These are phyloP conservation scores for Cepaea nemoralis DNA, from an alignment of 1,140 invertebrate species.

Conservation along the genomic window DNA sequence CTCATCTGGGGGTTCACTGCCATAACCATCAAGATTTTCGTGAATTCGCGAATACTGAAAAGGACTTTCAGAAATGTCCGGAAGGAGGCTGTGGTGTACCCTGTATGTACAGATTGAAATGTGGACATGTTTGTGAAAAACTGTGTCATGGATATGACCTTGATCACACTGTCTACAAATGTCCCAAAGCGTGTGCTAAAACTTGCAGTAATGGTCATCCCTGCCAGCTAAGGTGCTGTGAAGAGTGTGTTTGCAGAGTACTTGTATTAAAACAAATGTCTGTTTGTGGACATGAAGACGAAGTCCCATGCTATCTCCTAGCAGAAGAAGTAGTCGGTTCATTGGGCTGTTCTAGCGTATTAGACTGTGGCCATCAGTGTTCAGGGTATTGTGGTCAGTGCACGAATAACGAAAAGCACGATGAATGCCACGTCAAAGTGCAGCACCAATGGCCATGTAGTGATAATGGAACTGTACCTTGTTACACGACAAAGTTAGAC, in stretches of 20 bases:
- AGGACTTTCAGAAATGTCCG: slow-evolving; percentile 40
- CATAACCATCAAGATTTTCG: slow-evolving; percentile 22
- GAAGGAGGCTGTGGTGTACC: slow-evolving; percentile 68
- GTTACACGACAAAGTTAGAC: no score
- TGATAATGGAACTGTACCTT: no score
- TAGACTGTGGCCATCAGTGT: slow-evolving; percentile 67
- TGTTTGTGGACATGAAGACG: slow-evolving; percentile 72
- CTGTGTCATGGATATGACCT: slow-evolving; percentile 38
- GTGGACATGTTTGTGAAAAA: slow-evolving; percentile 48
- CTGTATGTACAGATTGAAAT: slow-evolving; percentile 64
- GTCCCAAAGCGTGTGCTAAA: neutral
- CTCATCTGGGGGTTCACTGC: slow-evolving; percentile 26
- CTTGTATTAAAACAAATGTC: slow-evolving; percentile 83
- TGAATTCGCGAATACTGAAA: neutral
- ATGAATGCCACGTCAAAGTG: no score
- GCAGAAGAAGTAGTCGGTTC: slow-evolving; percentile 71
- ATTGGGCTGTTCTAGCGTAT: slow-evolving; percentile 48
- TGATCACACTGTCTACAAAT: slow-evolving; percentile 25
- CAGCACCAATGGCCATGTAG: no score
- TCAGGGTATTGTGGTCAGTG: no score
- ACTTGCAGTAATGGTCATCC: slow-evolving; percentile 75
- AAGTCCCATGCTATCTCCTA: slow-evolving; percentile 66
- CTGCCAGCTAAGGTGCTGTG: slow-evolving; percentile 79
- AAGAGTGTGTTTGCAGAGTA: slow-evolving; percentile 79
- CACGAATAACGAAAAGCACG: no score